Percentiles rank a stretch among this genome's conserved stretches.
phyloP scores from a whole-genome alignment of 2,888 invertebrate genomes.

The Eumacrocentrus americanus region DNA sequence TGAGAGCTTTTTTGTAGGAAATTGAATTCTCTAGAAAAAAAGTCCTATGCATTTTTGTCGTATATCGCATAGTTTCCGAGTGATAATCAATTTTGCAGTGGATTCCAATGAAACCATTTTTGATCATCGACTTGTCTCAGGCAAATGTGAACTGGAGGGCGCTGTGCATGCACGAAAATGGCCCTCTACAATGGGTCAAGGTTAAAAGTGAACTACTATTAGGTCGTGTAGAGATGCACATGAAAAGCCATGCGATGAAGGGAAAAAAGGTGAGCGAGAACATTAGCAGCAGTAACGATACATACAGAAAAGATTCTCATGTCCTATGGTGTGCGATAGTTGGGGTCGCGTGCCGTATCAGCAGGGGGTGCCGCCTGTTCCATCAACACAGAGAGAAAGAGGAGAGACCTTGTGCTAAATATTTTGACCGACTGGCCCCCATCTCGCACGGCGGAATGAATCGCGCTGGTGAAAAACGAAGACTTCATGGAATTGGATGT shows the following conservation, averaged over 20 bases:
- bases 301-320: background rate
- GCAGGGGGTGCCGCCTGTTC: slow-evolving; percentile 15
- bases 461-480: background rate
- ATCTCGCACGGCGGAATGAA: background rate
- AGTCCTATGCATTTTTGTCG: too few relatives aligned
- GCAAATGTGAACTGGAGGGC: too few relatives aligned
- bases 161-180: too few relatives aligned
- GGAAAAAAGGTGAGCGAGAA: background rate
- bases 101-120: too few relatives aligned
- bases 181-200: background rate
- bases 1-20: too few relatives aligned
- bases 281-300: background rate
- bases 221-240: background rate
- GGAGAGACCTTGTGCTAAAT: slow-evolving; percentile 44
- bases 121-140: too few relatives aligned
- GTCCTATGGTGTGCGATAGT: slow-evolving; percentile 8
- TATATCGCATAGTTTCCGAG: too few relatives aligned
- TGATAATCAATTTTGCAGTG: too few relatives aligned
- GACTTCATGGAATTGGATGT: background rate
- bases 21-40: too few relatives aligned
- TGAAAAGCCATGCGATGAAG: too few relatives aligned
- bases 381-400: background rate
- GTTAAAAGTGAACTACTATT: background rate
- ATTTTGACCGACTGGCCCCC: slow-evolving; percentile 46
- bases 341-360: slow-evolving; percentile 22